Conservation (phyloP, 2,797 vertebrate species). For the Ctenochaetus hawaiiensis region DNA sequence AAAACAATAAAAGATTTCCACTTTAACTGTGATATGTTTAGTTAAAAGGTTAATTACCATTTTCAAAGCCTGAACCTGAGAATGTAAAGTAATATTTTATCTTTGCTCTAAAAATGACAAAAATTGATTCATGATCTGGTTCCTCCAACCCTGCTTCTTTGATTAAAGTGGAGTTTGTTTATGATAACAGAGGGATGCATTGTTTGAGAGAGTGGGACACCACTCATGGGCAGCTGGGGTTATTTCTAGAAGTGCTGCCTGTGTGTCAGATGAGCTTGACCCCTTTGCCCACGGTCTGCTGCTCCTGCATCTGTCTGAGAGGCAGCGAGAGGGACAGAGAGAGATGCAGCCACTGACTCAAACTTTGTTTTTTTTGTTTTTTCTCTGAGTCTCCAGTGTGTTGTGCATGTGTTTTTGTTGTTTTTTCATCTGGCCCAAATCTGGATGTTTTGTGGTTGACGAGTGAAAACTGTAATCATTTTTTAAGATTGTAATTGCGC, state of each 20-base stretch:
- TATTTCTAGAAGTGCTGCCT: conserved; percentile 62
- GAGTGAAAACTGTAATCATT: neutral
- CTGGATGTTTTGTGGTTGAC: conserved; percentile 8
- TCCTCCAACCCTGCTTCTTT: neutral
- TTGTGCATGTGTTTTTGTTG: conserved; percentile 14
- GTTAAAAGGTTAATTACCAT: no score
- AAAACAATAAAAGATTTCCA: neutral
- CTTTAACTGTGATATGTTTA: neutral
- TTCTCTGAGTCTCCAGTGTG: conserved; percentile 11
- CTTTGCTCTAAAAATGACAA: neutral
- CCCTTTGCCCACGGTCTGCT: conserved; percentile 65
- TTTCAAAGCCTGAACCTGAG: neutral
- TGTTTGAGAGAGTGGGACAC: conserved; percentile 32
- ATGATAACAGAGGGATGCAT: neutral
- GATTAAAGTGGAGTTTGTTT: conserved; percentile 15
- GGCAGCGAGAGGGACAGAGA: conserved; percentile 32
- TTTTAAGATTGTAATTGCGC: no score
- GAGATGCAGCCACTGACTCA: conserved; percentile 28
- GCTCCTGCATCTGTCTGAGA: conserved; percentile 65
- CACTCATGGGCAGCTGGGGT: conserved; percentile 44
- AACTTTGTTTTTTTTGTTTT: conserved; percentile 27
- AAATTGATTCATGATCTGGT: neutral
- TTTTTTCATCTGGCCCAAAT: conserved; percentile 19
- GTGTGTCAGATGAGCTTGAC: conserved; percentile 67
- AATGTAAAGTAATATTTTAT: neutral